phyloP scores from a whole-genome alignment of 1,140 invertebrate genomes.

The Cotesia chilonis region DNA sequence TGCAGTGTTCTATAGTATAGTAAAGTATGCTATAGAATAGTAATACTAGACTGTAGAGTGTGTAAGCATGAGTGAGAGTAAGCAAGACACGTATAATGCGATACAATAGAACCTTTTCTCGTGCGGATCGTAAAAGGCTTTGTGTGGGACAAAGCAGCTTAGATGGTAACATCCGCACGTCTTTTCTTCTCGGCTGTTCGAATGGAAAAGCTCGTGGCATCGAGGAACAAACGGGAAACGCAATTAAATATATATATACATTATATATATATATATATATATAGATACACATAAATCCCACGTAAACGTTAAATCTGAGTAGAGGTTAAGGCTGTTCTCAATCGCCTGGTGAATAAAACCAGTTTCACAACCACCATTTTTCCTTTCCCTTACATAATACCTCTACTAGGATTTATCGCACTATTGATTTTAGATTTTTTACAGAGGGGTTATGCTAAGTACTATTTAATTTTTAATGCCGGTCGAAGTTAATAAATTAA shows the following conservation, averaged over 20 bases:
- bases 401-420: too few relatives aligned
- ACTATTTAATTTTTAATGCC: too few relatives aligned
- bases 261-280: not conserved
- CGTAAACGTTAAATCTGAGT: not conserved
- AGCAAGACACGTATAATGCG: not conserved
- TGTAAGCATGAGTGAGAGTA: too few relatives aligned
- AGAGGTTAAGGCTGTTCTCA: not conserved
- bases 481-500: too few relatives aligned
- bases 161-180: constrained; percentile 4
- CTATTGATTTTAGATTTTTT: too few relatives aligned
- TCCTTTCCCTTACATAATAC: too few relatives aligned
- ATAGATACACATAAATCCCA: not conserved
- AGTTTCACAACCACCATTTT: not conserved
- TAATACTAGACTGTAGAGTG: too few relatives aligned
- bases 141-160: constrained; percentile 4
- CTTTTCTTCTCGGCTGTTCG: constrained; percentile 15
- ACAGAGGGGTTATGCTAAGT: too few relatives aligned
- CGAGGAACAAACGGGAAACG: constrained; percentile 1
- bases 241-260: constrained; percentile 19
- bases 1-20: too few relatives aligned
- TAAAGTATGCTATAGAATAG: too few relatives aligned
- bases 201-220: constrained; percentile 15
- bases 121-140: not conserved
- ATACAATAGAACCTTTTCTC: constrained; percentile 12
- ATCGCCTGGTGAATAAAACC: not conserved